phyloP scores from a whole-genome alignment of 2,797 vertebrate species.

The Anguilla pacifica region DNA sequence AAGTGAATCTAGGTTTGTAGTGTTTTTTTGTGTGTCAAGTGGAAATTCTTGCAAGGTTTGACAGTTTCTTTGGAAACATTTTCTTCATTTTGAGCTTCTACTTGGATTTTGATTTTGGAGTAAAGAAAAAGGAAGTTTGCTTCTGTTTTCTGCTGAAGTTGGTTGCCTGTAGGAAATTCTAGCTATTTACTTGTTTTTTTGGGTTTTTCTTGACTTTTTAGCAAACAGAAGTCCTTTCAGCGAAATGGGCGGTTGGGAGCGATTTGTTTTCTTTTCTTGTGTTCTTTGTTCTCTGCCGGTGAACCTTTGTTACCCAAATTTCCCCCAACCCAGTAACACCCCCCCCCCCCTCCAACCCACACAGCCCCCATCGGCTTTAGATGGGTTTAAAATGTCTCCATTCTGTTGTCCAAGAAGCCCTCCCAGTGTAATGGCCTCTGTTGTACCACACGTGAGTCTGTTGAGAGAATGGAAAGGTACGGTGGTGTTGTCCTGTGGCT shows the following conservation, averaged over 20 bases:
- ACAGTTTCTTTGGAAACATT: not conserved
- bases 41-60: not conserved
- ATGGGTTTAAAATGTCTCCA: constrained; percentile 15
- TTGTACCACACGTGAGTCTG: not conserved
- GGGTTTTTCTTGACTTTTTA: constrained; percentile 37
- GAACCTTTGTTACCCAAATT: constrained; percentile 16
- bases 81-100: not conserved
- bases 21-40: not conserved
- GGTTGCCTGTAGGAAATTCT: constrained; percentile 46
- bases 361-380: not conserved
- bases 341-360: not conserved
- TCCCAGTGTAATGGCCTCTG: not conserved
- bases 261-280: constrained; percentile 26
- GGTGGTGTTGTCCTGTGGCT: not conserved
- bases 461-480: not conserved
- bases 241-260: constrained; percentile 26
- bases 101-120: not conserved
- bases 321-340: not conserved
- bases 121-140: constrained; percentile 12
- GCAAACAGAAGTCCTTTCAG: constrained; percentile 32
- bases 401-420: constrained; percentile 8
- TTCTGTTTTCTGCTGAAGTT: constrained; percentile 21
- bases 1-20: not conserved
- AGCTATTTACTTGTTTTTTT: constrained; percentile 36
- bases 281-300: constrained; percentile 31